Conservation (phyloP, 1,140 invertebrate species). For the Drosophila kepulauana region DNA sequence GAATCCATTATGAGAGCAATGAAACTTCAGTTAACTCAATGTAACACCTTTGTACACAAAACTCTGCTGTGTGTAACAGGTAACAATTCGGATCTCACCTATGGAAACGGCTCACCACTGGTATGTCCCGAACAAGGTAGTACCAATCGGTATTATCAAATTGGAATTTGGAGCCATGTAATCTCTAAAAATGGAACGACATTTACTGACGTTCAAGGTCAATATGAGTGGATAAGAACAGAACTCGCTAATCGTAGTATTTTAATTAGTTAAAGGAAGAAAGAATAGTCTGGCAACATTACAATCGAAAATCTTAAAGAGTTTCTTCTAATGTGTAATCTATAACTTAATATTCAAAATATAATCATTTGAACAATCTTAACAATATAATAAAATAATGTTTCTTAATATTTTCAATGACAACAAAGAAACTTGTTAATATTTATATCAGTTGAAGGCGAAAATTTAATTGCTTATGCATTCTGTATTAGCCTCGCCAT, state of each 20-base stretch:
- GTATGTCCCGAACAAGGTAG: constrained; percentile 31
- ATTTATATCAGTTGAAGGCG: too few relatives aligned
- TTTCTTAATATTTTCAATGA: too few relatives aligned
- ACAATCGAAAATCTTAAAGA: too few relatives aligned
- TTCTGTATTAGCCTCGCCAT: too few relatives aligned
- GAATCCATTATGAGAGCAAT: neutral
- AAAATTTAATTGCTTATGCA: too few relatives aligned
- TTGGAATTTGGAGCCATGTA: constrained; percentile 26
- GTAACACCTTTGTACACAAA: neutral
- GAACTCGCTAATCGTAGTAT: neutral
- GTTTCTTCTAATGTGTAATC: too few relatives aligned
- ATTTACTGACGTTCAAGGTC: constrained; percentile 1
- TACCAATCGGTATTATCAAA: constrained; percentile 6
- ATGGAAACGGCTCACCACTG: constrained; percentile 20
- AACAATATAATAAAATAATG: too few relatives aligned
- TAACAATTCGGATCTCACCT: neutral
- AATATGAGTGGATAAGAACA: constrained; percentile 12
- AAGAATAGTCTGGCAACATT: too few relatives aligned
- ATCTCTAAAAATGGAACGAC: neutral
- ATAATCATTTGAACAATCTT: too few relatives aligned
- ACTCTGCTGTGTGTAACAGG: neutral
- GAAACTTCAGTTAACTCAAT: neutral
- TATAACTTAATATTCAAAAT: too few relatives aligned
- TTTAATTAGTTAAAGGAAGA: too few relatives aligned
- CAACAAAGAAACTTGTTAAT: too few relatives aligned